Conservation (phyloP, 2,797 vertebrate species). For the Ptychobarbus kaznakovi region DNA sequence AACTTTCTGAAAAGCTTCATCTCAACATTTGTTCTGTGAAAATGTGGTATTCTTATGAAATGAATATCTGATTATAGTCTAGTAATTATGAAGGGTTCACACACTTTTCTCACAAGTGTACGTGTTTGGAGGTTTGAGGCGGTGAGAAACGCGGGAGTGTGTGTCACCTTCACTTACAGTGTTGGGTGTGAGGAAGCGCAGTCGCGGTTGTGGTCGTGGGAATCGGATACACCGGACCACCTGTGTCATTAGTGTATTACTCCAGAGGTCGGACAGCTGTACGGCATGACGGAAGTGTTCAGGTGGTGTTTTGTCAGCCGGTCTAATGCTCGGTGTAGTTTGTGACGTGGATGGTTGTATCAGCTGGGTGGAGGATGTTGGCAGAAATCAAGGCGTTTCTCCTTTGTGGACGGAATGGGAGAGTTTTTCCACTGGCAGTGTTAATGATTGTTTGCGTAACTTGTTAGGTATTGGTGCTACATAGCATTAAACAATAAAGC, state of each 20-base stretch:
- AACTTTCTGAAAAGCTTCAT: neutral
- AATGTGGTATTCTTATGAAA: neutral
- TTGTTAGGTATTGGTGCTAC: neutral
- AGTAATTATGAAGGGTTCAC: neutral
- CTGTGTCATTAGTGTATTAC: conserved; percentile 53
- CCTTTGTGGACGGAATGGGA: neutral
- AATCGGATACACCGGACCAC: conserved; percentile 9
- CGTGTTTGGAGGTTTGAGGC: neutral
- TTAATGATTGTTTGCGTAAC: neutral
- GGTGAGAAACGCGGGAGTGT: conserved; percentile 42
- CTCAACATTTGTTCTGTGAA: neutral
- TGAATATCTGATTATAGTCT: neutral
- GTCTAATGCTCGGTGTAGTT: neutral
- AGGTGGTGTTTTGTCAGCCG: conserved; percentile 42
- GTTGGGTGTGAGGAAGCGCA: conserved; percentile 50
- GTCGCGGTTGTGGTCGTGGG: conserved; percentile 41
- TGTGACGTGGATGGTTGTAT: conserved; percentile 2
- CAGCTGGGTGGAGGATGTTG: neutral
- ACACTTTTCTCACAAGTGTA: neutral
- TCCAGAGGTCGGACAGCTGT: conserved; percentile 34
- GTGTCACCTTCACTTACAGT: conserved; percentile 54
- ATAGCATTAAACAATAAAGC: neutral
- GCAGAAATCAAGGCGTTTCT: neutral
- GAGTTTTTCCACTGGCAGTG: neutral
- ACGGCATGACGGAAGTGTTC: conserved; percentile 41